Conservation (phyloP, 2,888 invertebrate genomes). For the Acrobasis suavella region DNA sequence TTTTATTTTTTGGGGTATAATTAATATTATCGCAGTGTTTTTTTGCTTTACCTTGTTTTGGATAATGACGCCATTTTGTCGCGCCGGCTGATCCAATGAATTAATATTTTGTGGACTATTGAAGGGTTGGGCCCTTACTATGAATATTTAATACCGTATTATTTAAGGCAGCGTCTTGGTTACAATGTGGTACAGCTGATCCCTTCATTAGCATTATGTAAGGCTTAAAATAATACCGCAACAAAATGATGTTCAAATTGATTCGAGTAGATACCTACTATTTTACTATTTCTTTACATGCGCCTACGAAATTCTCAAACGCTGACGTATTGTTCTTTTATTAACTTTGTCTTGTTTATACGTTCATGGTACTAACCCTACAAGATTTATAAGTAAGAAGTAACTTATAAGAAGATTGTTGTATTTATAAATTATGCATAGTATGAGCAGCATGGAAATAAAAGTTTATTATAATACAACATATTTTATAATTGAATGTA, state of each 20-base stretch:
- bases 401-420: neutral
- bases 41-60: slow-evolving; percentile 67
- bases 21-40: slow-evolving; percentile 29
- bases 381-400: neutral
- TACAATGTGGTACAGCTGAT: neutral
- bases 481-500: too few relatives aligned
- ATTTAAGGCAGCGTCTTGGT: slow-evolving; percentile 2
- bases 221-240: slow-evolving; percentile 24
- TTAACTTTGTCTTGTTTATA: slow-evolving; percentile 13
- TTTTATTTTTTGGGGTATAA: slow-evolving; percentile 2
- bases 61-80: slow-evolving; percentile 81
- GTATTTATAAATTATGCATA: neutral
- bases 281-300: slow-evolving; percentile 8
- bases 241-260: slow-evolving; percentile 15
- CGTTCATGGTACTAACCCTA: neutral
- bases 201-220: neutral
- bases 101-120: slow-evolving; percentile 61
- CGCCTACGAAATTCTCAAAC: slow-evolving; percentile 1
- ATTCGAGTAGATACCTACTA: slow-evolving; percentile 16
- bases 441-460: neutral
- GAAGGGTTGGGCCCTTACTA: slow-evolving; percentile 47
- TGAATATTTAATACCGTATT: slow-evolving; percentile 44
- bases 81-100: slow-evolving; percentile 78
- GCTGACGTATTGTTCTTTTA: slow-evolving; percentile 12
- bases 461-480: neutral